These are phyloP conservation scores for Spermophilus dauricus DNA, from an alignment of 2,113 vertebrate species.

Conservation along the genomic window DNA sequence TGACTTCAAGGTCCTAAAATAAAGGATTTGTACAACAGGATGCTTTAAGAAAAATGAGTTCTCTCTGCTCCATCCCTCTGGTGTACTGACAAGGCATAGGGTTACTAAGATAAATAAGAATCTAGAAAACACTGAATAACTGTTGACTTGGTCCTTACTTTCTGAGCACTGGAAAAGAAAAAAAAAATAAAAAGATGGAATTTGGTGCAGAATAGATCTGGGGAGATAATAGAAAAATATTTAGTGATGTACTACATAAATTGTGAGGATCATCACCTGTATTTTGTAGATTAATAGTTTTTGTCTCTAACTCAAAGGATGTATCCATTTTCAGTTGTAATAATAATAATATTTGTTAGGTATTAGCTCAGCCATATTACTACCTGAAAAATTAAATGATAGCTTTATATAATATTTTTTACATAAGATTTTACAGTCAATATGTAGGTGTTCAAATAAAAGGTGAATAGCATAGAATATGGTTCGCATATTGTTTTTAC, in stretches of 20 bases:
- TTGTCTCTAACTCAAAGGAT: not conserved
- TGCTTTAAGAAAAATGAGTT: slow-evolving; percentile 18
- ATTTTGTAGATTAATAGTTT: not conserved
- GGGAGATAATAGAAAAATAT: not conserved
- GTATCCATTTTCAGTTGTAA: not conserved
- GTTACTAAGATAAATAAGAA: not conserved
- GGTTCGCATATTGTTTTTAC: not conserved
- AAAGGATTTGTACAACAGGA: not conserved
- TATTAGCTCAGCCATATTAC: not conserved
- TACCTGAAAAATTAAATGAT: not conserved
- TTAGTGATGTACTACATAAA: not conserved
- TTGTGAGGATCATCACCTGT: not conserved
- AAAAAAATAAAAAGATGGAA: not conserved
- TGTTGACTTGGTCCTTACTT: not conserved
- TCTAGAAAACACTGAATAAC: not conserved
- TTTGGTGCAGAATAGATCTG: not conserved
- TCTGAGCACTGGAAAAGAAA: not conserved
- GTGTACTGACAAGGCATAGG: not conserved
- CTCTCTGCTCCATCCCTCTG: not conserved
- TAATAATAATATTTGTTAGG: not conserved
- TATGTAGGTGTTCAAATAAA: not conserved
- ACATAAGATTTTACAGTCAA: not conserved
- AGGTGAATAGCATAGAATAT: not conserved
- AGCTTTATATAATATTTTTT: not conserved
- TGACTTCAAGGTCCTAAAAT: not conserved